Percentiles rank a stretch among this genome's conserved stretches.
Evolutionary conservation across 1,140 invertebrate genomes (phyloP).

Genomic region (Conus ventricosus): DNA sequence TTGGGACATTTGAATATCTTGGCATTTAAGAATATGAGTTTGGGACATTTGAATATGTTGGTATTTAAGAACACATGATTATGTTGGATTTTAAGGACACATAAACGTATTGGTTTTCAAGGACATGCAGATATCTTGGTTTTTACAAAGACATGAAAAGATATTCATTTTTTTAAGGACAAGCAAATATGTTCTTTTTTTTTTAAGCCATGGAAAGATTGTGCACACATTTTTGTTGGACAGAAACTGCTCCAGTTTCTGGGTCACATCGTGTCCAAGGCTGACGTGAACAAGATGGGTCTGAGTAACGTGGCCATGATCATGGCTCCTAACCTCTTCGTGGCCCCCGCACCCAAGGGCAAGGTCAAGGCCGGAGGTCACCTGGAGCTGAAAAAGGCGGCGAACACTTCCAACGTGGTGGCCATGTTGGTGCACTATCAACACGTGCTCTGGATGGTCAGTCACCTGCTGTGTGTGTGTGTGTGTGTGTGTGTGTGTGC

Average conservation of each 20-base stretch:
- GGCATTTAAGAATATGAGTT: too few species aligned
- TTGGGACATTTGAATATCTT: too few species aligned
- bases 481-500: too few species aligned
- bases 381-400: conserved; percentile 86
- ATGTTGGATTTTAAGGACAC: too few species aligned
- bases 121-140: too few species aligned
- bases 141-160: not conserved
- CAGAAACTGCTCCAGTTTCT: conserved; percentile 86
- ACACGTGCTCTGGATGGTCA: conserved; percentile 85
- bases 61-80: too few species aligned
- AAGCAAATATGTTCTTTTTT: too few species aligned
- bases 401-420: conserved; percentile 87
- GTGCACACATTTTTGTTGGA: conserved; percentile 37
- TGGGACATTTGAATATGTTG: too few species aligned
- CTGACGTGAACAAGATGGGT: conserved; percentile 90
- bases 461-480: not conserved
- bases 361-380: conserved; percentile 61
- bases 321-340: conserved; percentile 92
- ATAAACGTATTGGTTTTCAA: too few species aligned
- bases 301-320: conserved; percentile 94
- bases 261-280: conserved; percentile 82
- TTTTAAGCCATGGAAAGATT: not conserved
- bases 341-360: conserved; percentile 76
- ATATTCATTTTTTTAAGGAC: not conserved
- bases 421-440: conserved; percentile 85